These are phyloP conservation scores for Eupithecia insigniata DNA, from an alignment of 2,888 invertebrate species.

Conservation along the genomic window DNA sequence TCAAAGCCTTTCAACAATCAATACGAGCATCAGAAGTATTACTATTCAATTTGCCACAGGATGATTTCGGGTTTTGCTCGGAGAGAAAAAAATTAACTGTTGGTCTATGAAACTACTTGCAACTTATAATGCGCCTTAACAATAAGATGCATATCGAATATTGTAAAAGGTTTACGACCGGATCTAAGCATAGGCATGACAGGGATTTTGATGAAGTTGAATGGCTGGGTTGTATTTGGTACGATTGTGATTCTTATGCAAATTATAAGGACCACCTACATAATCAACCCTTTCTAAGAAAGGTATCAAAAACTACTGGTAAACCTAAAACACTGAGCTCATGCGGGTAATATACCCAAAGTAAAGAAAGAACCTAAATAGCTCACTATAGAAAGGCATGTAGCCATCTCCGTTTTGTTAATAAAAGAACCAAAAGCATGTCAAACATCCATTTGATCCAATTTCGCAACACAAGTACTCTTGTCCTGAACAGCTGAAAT, in stretches of 20 bases:
- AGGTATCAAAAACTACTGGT: not conserved
- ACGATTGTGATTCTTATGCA: not conserved
- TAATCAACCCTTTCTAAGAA: not conserved
- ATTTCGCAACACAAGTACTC: slow-evolving; percentile 35
- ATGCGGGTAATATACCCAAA: not conserved
- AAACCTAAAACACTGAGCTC: not conserved
- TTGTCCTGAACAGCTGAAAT: slow-evolving; percentile 34
- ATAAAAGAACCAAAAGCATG: slow-evolving; percentile 7
- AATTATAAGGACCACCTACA: not conserved
- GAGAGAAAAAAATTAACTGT: not conserved
- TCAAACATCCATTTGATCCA: slow-evolving; percentile 9
- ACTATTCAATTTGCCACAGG: not conserved
- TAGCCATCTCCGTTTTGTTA: not conserved
- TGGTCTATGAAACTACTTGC: not conserved
- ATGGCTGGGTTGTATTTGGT: not conserved
- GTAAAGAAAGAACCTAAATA: not conserved
- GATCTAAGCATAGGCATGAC: slow-evolving; percentile 14
- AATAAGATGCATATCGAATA: not conserved
- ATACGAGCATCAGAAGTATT: not conserved
- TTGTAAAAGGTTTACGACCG: slow-evolving; percentile 10
- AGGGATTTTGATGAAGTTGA: slow-evolving; percentile 3
- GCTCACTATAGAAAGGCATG: not conserved
- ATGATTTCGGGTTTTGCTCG: not conserved
- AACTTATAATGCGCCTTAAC: not conserved
- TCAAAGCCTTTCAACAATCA: not conserved